A percentile compares a stretch with the other conserved stretches of the same genome.
phyloP scores from a whole-genome alignment of 2,888 invertebrate species.

The Chloroclysta siterata region DNA sequence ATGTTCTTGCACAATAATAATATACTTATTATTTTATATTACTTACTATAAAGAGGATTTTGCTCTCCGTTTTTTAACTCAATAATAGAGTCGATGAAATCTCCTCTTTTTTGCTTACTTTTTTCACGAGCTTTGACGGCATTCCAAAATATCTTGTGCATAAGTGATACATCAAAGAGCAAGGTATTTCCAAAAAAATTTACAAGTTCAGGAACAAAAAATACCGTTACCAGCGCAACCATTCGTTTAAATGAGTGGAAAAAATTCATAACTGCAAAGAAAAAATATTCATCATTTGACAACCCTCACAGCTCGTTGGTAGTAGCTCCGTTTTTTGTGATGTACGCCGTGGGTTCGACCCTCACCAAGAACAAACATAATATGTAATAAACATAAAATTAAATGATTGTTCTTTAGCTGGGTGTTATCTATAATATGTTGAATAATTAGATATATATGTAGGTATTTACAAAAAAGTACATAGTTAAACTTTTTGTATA shows the following conservation, averaged over 20 bases:
- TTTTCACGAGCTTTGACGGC: conserved; percentile 42
- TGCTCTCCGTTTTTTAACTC: conserved; percentile 45
- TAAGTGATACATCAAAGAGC: conserved; percentile 41
- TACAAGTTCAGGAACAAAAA: conserved; percentile 47
- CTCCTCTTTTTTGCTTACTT: conserved; percentile 41
- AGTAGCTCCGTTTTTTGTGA: too few species aligned
- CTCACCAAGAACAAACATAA: too few species aligned
- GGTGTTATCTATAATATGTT: too few species aligned
- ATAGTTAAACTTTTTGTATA: too few species aligned
- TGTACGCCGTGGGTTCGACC: too few species aligned
- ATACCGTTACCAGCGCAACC: conserved; percentile 46
- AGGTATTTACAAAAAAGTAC: too few species aligned
- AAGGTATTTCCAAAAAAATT: conserved; percentile 39
- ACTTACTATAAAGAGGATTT: conserved; percentile 46
- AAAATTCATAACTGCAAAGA: conserved; percentile 43
- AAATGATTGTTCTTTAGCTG: too few species aligned
- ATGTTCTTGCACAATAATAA: too few species aligned
- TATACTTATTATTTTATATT: too few species aligned
- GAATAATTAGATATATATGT: too few species aligned
- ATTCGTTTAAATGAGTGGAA: conserved; percentile 47
- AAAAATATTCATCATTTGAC: background rate
- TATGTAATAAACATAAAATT: too few species aligned
- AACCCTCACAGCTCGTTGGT: too few species aligned
- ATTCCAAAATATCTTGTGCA: conserved; percentile 44
- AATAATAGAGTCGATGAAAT: conserved; percentile 46